These are phyloP conservation scores for Neoseiulus cucumeris DNA, from an alignment of 1,140 invertebrate genomes.

Conservation along the genomic window DNA sequence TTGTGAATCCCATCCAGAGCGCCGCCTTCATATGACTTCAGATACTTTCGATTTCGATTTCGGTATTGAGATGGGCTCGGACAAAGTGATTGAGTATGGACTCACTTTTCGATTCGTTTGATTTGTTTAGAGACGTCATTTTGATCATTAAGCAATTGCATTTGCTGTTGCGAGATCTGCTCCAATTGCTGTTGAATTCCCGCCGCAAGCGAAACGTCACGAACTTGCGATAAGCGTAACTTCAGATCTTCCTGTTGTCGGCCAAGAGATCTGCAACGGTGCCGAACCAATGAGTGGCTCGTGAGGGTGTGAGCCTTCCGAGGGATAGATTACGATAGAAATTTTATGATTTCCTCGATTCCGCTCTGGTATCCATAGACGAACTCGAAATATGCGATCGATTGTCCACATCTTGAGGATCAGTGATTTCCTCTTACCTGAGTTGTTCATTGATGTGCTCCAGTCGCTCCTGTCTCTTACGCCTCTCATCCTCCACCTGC, in stretches of 20 bases:
- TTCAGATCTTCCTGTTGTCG: conserved; percentile 32
- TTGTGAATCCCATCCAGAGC: too few species aligned
- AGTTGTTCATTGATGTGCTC: conserved; percentile 11
- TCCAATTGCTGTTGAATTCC: conserved; percentile 31
- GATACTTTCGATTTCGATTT: too few species aligned
- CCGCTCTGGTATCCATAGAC: too few species aligned
- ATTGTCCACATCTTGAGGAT: too few species aligned
- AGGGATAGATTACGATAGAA: too few species aligned
- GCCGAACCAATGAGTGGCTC: conserved; percentile 25
- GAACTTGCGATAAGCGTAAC: conserved; percentile 25
- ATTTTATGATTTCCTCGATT: too few species aligned
- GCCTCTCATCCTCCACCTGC: conserved; percentile 21
- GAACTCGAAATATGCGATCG: too few species aligned
- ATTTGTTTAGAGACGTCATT: conserved; percentile 32
- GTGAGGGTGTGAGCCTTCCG: too few species aligned
- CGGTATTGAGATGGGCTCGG: too few species aligned
- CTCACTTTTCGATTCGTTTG: conserved; percentile 22
- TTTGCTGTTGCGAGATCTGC: conserved; percentile 29
- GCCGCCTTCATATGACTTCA: too few species aligned
- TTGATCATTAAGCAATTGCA: conserved; percentile 34
- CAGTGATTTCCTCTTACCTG: background rate
- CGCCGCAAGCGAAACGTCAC: conserved; percentile 22
- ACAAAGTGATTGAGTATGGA: background rate
- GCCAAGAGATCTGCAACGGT: conserved; percentile 28
- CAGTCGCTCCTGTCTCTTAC: conserved; percentile 20